Base-by-base conservation (phyloP, 2,113 vertebrate species). In the Pipa parva region DNA sequence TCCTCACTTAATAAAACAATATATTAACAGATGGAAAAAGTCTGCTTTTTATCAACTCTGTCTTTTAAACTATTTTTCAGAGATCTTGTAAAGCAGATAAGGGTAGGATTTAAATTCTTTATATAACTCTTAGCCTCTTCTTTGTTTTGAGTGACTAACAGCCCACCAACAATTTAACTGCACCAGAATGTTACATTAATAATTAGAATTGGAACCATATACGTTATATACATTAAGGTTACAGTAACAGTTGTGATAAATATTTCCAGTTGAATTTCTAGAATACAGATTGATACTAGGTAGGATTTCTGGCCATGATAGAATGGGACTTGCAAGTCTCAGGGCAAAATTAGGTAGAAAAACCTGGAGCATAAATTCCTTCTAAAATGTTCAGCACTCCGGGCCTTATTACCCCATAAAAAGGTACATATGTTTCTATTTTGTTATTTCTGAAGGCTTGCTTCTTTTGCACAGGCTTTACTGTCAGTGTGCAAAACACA, bases 21-120 rank as follows among this genome's bases (percentile, higher is more conserved):
- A 68, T 59, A 59, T 50, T 59, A 50, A 68, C 29, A 59, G 56
- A 68, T 68, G 64, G 64, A 59, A 68, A 68, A 59, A 27, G 46
- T 59, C 55, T 68, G 64, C 57, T 68, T 68, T 59, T 39, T 51
- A 68, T 59, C 45, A 59, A 29, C 22, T 12, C 28, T 51, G 45
- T 45, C 57, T 68, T 59, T 18, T 49, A 17, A 67, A 59, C 31
- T 17, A 37, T 59, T 68, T 29, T 26, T 59, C 29, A 58, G 29
- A 68, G 64, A 68, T 68, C 56, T 31, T 36, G 39, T 46, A 12
- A 9, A 27, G 24, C 1, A 68, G 64, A 68, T 68, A 59, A 59
- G 28, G 7, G 29, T 17, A 59, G 11, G 64, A 59, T 68, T 68
- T 59, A 20, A 51, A 36, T 50, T 58, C 31, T 49, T 27, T 22